A percentile compares a stretch with the other conserved stretches of the same genome.
Conservation (phyloP, 2,113 vertebrate genomes). For the Girardinichthys multiradiatus region DNA sequence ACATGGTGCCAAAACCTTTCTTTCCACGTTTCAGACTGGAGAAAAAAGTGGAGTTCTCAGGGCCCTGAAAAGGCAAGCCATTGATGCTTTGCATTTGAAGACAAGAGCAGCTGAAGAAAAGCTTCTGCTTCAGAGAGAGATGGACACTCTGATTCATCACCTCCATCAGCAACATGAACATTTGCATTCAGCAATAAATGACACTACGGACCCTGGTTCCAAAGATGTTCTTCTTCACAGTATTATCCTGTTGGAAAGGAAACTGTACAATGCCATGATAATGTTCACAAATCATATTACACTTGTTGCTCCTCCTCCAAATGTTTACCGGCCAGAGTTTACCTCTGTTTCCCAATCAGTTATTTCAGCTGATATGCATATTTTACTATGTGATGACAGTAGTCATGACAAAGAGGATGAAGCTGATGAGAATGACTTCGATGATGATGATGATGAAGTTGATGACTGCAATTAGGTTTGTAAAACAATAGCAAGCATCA, state of each 20-base stretch:
- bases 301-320: not conserved
- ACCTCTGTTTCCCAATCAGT: not conserved
- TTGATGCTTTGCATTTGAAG: not conserved
- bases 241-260: too few relatives aligned
- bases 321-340: not conserved
- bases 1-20: too few relatives aligned
- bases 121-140: too few relatives aligned
- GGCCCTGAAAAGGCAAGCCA: not conserved
- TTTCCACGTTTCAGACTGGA: not conserved
- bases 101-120: too few relatives aligned
- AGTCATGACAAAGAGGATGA: not conserved
- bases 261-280: too few relatives aligned
- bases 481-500: fast-evolving
- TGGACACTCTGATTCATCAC: too few relatives aligned
- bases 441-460: not conserved
- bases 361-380: not conserved
- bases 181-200: too few relatives aligned
- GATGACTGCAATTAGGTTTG: not conserved
- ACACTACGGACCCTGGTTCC: too few relatives aligned
- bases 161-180: too few relatives aligned
- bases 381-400: not conserved
- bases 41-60: not conserved
- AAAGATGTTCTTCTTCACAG: too few relatives aligned
- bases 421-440: too few relatives aligned
- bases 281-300: not conserved